Evolutionary conservation across 2,888 invertebrate genomes (phyloP), one percentile per base, ranked within the genome.

Genomic region (Dryadula phaetusa): DNA sequence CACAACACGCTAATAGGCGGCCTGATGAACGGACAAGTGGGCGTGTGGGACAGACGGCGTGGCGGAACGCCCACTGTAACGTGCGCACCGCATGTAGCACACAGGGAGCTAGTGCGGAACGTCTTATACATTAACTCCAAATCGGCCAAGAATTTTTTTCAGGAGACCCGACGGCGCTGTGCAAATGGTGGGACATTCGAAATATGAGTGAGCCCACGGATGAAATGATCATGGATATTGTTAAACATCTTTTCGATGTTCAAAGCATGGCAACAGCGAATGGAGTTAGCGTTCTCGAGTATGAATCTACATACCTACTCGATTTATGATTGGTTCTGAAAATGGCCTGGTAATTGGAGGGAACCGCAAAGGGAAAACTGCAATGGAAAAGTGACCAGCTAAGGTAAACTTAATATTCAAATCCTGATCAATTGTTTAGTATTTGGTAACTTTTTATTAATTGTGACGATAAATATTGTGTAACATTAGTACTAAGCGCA

Each of bases 141-240:
- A 89, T 96, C 97, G 0, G 98, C 0, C 95, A 96, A 0, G 99
- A 99, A 83, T 98, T 98, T 82, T 98, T 98, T 88, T 98, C 98
- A 0, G 94, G 96, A 0, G 98, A 0, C 96, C 97, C 0, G 99
- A 99, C 84, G 99, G 99, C 0, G 96, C 95, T 85, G 84, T 95
- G 96, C 60, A 94, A 95, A 82, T 96, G 96, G 96, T 96, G 96
- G 96, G 96, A 96, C 83, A 92, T 93, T 12, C 91, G 96, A 37
- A 94, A 95, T 76, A 82, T 96, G 71, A 85, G 85, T n/a, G 94
- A 94, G 75, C 95, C 95, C 7, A 92, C 93, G 10, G 95, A 96
- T 70, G 93, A 94, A 72, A 88, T 96, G 76, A 90, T 95, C 49
- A 86, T 96, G 22, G 96, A 96, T 80, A 91, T 95, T 12, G 93